Base-by-base conservation (phyloP, 2,888 invertebrate genomes). In the Tethea ocularis region DNA sequence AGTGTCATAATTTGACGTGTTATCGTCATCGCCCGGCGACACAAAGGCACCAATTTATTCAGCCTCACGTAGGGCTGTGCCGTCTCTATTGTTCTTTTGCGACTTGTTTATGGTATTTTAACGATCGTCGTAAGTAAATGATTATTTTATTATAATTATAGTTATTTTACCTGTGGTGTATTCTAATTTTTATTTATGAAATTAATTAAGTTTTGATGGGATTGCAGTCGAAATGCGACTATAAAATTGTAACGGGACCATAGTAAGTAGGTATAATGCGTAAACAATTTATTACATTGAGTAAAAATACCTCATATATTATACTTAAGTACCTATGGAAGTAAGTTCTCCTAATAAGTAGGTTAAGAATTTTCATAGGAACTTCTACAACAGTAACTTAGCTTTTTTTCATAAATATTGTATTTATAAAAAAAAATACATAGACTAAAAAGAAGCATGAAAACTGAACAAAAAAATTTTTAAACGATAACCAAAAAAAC, bases 31-130 rank as follows among this genome's bases (percentile, higher is more conserved):
- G 74, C 82, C 74, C 82, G 80, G 76, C 71, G 69, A 57, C 77
- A 78, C 78, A 83, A 82, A 80, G 78, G 72, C 66, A 64, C 57
- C 69, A 68, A 74, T 69, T 82, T 84, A 86, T 83, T 84, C 84
- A 69, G 72, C 77, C 76, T 65, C 83, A 83, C 83, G 83, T 71
- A 46, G 46, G 46, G 15, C 20, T 46, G 46, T 17, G 46, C 46
- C 63, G 65, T 67, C 65, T 67, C 65, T 64, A 75, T 80, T 83
- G 80, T 80, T 65, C 72, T 68, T 67, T 73, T 75, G 68, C 72
- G 61, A 64, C 59, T 59, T 68, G 71, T 78, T 79, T 79, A 78
- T 70, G 71, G 64, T 60, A 26, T 59, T 75, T 76, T 77, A 76
- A 80, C 72, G 71, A 65, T 66, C 63, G 64, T 65, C 67, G 74